Percentiles rank a stretch among this genome's conserved stretches.
These are phyloP conservation scores for Netelia virgata DNA, from an alignment of 2,888 invertebrate genomes.

Conservation along the genomic window DNA sequence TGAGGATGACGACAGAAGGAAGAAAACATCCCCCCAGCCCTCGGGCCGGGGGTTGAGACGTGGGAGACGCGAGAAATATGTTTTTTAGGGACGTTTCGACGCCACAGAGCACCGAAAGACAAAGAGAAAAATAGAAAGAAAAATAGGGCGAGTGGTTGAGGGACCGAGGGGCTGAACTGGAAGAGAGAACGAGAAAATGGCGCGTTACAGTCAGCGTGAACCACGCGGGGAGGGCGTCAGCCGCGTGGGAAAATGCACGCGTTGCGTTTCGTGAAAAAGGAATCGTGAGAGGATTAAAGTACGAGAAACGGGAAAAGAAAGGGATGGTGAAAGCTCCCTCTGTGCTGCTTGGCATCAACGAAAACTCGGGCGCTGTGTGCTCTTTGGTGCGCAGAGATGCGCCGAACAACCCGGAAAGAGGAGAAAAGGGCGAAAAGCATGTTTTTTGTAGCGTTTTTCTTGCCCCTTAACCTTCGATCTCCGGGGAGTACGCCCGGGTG, in stretches of 20 bases:
- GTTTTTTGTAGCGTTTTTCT: slow-evolving; percentile 20
- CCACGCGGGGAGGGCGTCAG: slow-evolving; percentile 34
- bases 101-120: neutral
- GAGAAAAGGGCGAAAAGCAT: slow-evolving; percentile 38
- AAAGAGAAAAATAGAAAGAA: slow-evolving; percentile 2
- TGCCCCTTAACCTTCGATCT: slow-evolving; percentile 60
- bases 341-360: slow-evolving; percentile 46
- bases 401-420: slow-evolving; percentile 21
- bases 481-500: slow-evolving; percentile 8
- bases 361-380: slow-evolving; percentile 27
- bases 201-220: slow-evolving; percentile 28
- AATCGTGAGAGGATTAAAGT: slow-evolving; percentile 64
- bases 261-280: slow-evolving; percentile 64
- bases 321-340: slow-evolving; percentile 33
- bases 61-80: slow-evolving; percentile 48
- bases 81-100: slow-evolving; percentile 48
- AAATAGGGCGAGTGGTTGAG: neutral
- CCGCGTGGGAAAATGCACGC: slow-evolving; percentile 67
- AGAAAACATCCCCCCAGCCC: slow-evolving; percentile 51
- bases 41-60: neutral
- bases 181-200: slow-evolving; percentile 35
- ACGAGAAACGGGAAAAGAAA: slow-evolving; percentile 31
- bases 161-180: neutral
- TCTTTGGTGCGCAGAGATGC: slow-evolving; percentile 25
- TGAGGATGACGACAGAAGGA: slow-evolving; percentile 8